phyloP scores from a whole-genome alignment of 2,888 invertebrate species.

The Periphyllus acericola region DNA sequence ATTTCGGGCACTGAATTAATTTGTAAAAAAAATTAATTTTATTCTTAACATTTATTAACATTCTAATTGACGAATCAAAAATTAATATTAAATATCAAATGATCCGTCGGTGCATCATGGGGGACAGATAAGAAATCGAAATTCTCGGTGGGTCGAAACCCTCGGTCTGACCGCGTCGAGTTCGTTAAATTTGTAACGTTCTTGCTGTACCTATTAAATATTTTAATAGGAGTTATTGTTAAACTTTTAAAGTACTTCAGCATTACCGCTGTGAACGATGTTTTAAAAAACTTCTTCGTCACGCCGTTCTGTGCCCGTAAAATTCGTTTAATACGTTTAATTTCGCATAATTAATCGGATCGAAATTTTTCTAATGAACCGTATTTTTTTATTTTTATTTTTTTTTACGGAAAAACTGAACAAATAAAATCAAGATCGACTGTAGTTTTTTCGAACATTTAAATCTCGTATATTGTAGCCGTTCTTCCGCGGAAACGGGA shows the following conservation, averaged over 20 bases:
- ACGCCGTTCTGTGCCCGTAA: neutral
- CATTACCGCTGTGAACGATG: neutral
- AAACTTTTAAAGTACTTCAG: neutral
- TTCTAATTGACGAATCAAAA: neutral
- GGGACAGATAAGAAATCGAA: neutral
- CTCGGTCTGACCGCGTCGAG: neutral
- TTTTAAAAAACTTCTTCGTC: neutral
- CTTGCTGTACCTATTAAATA: neutral
- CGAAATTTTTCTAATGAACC: neutral
- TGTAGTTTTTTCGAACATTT: neutral
- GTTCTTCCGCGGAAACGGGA: neutral
- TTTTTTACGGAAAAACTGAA: neutral
- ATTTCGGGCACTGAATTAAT: neutral
- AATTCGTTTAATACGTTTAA: neutral
- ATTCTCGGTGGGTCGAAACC: neutral
- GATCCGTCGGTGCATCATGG: too few species aligned
- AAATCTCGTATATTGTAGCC: neutral
- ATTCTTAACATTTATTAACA: neutral
- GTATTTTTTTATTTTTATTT: neutral
- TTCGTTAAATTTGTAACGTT: neutral
- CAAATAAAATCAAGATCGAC: slow-evolving; percentile 5
- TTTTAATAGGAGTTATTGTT: neutral
- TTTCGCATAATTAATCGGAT: neutral
- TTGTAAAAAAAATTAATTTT: neutral
- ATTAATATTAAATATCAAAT: neutral